Percentiles rank a stretch among this genome's conserved stretches.
Evolutionary conservation across 2,797 vertebrate genomes (phyloP).

Genomic region (Mareca strepera): DNA sequence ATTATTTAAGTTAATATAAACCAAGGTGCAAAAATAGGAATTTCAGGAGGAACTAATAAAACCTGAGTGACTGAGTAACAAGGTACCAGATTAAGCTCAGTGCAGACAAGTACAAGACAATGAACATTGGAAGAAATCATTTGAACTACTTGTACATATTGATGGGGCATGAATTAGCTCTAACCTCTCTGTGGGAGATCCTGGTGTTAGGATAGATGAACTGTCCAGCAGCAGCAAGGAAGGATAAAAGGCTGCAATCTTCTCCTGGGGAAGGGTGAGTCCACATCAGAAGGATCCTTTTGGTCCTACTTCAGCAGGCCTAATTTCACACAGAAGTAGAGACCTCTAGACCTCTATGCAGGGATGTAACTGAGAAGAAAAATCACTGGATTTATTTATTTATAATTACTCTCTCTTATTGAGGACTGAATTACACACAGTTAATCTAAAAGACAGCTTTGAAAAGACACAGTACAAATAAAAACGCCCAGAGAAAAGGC

Average conservation of each 20-base stretch:
- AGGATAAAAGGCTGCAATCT: not conserved
- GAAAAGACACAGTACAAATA: not conserved
- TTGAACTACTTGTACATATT: conserved; percentile 9
- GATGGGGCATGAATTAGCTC: conserved; percentile 20
- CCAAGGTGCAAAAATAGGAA: conserved; percentile 25
- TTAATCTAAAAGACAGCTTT: not conserved
- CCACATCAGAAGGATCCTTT: not conserved
- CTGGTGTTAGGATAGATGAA: not conserved
- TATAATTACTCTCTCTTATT: not conserved
- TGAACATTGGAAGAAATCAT: conserved; percentile 43
- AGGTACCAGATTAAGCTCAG: conserved; percentile 34
- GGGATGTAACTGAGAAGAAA: not conserved
- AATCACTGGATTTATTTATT: not conserved
- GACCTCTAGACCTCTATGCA: not conserved
- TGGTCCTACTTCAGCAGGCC: not conserved
- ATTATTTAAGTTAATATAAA: conserved; percentile 69
- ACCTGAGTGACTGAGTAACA: conserved; percentile 45
- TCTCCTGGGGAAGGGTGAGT: not conserved
- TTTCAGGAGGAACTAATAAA: conserved; percentile 59
- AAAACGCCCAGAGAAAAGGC: not conserved
- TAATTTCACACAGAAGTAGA: not conserved
- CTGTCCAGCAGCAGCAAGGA: not conserved
- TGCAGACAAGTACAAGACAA: conserved; percentile 17
- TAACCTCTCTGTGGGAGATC: not conserved
- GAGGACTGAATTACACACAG: not conserved